These are phyloP conservation scores for Papilio dardanus DNA, from an alignment of 1,140 invertebrate genomes.

Conservation along the genomic window DNA sequence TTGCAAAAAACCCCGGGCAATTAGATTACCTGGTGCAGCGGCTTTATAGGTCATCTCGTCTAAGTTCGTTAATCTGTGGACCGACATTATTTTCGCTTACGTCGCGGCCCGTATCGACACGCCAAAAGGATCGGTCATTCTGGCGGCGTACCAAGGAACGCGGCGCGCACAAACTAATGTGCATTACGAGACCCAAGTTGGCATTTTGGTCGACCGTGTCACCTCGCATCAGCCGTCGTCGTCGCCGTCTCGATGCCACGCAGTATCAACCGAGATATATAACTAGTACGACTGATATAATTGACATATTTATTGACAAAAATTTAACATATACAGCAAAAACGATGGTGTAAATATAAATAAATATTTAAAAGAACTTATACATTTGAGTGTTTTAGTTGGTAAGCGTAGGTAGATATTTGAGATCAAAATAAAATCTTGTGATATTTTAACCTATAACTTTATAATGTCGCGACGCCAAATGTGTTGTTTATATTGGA, in stretches of 20 bases:
- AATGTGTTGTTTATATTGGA: slow-evolving; percentile 36
- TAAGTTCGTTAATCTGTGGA: slow-evolving; percentile 80
- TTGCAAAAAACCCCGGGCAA: slow-evolving; percentile 30
- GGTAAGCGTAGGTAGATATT: neutral
- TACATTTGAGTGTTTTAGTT: too few species aligned
- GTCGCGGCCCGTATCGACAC: slow-evolving; percentile 70
- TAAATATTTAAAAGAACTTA: too few species aligned
- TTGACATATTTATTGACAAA: slow-evolving; percentile 3
- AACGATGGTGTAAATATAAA: neutral
- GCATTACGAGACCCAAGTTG: slow-evolving; percentile 78
- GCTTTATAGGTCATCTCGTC: slow-evolving; percentile 73
- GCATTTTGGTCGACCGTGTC: slow-evolving; percentile 66
- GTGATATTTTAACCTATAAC: slow-evolving; percentile 16
- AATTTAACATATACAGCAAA: neutral
- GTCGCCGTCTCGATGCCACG: neutral
- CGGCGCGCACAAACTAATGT: slow-evolving; percentile 75
- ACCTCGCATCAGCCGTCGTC: slow-evolving; percentile 36
- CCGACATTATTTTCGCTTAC: slow-evolving; percentile 76
- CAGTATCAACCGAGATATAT: neutral
- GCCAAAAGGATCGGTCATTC: slow-evolving; percentile 80
- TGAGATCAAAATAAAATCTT: slow-evolving; percentile 24
- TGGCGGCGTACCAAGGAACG: slow-evolving; percentile 81
- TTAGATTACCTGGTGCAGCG: slow-evolving; percentile 53
- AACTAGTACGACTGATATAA: neutral
- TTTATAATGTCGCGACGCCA: slow-evolving; percentile 22